Conservation (phyloP, 1,140 invertebrate species). For the Scaptomyza graminum region DNA sequence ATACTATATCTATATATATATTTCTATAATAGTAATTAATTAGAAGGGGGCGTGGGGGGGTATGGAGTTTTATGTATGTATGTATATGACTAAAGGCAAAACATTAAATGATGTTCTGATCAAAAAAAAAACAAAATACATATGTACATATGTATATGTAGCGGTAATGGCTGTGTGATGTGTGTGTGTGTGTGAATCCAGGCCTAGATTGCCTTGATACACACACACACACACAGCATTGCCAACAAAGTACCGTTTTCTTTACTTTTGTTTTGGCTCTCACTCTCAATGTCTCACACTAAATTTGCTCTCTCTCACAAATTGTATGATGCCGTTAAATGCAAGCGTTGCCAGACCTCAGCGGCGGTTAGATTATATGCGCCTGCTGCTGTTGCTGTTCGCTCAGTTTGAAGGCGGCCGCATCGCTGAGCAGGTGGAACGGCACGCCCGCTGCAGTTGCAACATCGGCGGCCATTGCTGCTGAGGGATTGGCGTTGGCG, state of each 20-base stretch:
- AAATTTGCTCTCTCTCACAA: conserved; percentile 13
- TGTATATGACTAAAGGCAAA: conserved; percentile 43
- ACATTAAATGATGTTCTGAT: conserved; percentile 15
- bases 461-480: conserved; percentile 43
- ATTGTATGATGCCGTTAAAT: conserved; percentile 8
- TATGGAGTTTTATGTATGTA: background rate
- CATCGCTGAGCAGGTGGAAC: conserved; percentile 89
- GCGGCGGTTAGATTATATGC: conserved; percentile 74
- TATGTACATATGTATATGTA: conserved; percentile 2
- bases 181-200: background rate
- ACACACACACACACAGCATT: background rate
- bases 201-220: background rate
- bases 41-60: background rate
- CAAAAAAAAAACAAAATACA: conserved; percentile 7
- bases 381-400: conserved; percentile 64
- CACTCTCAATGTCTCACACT: background rate
- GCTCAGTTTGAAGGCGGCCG: conserved; percentile 64
- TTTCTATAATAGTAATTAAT: conserved; percentile 9
- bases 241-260: background rate
- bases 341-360: conserved; percentile 17
- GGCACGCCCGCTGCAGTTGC: conserved; percentile 87
- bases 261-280: background rate
- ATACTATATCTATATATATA: conserved; percentile 4
- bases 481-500: background rate
- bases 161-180: background rate